These are phyloP conservation scores for Microtus ochrogaster DNA, from an alignment of 2,113 vertebrate genomes.

Conservation along the genomic window DNA sequence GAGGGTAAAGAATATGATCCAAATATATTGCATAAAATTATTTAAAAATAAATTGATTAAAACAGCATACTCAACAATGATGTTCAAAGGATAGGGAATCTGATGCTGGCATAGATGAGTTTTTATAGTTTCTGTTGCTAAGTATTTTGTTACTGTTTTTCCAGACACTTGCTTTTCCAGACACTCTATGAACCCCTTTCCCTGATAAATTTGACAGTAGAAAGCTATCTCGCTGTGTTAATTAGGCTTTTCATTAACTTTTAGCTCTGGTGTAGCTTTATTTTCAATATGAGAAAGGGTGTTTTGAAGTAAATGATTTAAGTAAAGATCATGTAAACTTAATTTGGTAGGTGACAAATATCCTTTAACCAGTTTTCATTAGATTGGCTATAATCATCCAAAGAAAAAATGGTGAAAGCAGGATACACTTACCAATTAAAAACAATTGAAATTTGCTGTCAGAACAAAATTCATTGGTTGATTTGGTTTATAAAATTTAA, in stretches of 20 bases:
- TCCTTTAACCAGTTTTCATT: constrained; percentile 66
- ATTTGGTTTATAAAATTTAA: constrained; percentile 66
- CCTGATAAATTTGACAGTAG: constrained; percentile 41
- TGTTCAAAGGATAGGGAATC: background rate
- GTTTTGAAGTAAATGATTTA: constrained; percentile 64
- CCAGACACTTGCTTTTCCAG: constrained; percentile 49
- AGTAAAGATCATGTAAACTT: constrained; percentile 54
- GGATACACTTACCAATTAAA: constrained; percentile 51
- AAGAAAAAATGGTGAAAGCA: constrained; percentile 6
- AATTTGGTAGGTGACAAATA: constrained; percentile 51
- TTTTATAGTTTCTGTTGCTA: background rate
- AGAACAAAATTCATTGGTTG: background rate
- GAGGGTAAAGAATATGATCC: background rate
- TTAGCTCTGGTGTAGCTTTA: constrained; percentile 19
- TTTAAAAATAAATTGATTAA: background rate
- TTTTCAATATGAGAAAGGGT: constrained; percentile 60
- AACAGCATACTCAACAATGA: background rate
- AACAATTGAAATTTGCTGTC: constrained; percentile 58
- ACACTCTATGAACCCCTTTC: constrained; percentile 27
- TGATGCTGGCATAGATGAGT: background rate
- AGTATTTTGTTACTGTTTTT: constrained; percentile 23
- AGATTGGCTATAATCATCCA: constrained; percentile 53
- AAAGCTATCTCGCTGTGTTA: constrained; percentile 45
- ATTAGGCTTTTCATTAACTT: constrained; percentile 72
- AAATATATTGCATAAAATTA: background rate